Evolutionary conservation across 92 coral and sea anemone species (phyloP).

Genomic region (Porites cylindrica): DNA sequence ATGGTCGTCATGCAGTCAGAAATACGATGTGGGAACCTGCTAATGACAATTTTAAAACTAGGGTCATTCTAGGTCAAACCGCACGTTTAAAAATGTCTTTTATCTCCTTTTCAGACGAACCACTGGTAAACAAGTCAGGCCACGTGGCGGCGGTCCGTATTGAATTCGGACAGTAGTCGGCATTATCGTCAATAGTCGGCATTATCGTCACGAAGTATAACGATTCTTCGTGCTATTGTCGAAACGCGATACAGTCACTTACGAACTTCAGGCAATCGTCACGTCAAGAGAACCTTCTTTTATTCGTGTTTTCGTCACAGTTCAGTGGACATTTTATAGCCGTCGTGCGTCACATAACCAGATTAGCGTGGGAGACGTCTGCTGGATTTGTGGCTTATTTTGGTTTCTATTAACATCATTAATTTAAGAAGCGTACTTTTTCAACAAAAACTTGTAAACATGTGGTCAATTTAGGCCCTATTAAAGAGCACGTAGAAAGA

Average conservation of each 20-base stretch:
- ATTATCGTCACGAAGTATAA: constrained; percentile 1
- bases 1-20: too few species aligned
- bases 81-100: too few species aligned
- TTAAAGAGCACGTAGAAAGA: too few species aligned
- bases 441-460: background rate
- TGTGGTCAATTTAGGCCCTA: background rate
- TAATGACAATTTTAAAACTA: too few species aligned
- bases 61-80: too few species aligned
- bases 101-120: too few species aligned
- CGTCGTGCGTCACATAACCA: background rate
- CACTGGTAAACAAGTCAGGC: background rate
- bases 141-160: constrained; percentile 2
- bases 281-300: background rate
- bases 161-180: constrained; percentile 22
- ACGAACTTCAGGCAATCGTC: constrained; percentile 3
- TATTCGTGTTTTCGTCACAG: constrained; percentile 8
- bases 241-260: background rate
- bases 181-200: constrained; percentile 18
- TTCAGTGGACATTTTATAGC: background rate
- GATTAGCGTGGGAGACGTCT: constrained; percentile 13
- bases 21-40: too few species aligned
- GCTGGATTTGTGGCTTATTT: background rate
- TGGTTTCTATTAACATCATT: background rate
- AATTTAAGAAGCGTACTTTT: background rate
- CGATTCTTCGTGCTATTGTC: constrained; percentile 10